Evolutionary conservation across 2,888 invertebrate genomes (phyloP).

Genomic region (Diarsia mendica): DNA sequence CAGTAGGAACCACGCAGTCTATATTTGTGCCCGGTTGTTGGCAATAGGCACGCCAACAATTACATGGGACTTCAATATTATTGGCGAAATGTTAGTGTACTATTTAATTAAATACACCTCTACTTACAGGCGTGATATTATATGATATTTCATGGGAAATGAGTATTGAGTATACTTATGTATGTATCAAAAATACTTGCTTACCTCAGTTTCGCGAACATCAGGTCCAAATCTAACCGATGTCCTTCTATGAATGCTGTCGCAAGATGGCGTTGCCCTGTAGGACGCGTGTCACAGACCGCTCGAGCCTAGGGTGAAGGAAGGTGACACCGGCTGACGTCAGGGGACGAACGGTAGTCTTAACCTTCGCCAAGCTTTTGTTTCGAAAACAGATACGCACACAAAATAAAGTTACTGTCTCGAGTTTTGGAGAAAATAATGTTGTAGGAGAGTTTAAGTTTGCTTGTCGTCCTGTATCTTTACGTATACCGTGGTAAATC

Average conservation of each 20-base stretch:
- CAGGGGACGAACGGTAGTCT: conserved; percentile 35
- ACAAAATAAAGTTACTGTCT: conserved; percentile 9
- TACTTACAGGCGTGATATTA: too few relatives aligned
- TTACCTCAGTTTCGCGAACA: not conserved
- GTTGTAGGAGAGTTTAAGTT: not conserved
- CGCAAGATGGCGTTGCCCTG: conserved; percentile 32
- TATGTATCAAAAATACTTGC: not conserved
- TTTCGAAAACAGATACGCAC: conserved; percentile 23
- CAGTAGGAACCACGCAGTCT: too few relatives aligned
- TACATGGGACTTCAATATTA: too few relatives aligned
- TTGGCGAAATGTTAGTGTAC: too few relatives aligned
- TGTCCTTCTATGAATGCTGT: conserved; percentile 9
- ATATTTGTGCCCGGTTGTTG: too few relatives aligned
- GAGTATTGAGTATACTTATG: too few relatives aligned
- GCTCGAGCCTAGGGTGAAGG: conserved; percentile 18
- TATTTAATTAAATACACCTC: too few relatives aligned
- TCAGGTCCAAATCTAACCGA: not conserved
- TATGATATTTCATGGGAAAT: too few relatives aligned
- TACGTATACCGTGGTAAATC: not conserved
- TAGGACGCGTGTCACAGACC: conserved; percentile 43
- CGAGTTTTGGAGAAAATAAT: not conserved
- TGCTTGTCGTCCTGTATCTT: not conserved
- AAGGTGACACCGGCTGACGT: conserved; percentile 52
- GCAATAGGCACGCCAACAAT: too few relatives aligned
- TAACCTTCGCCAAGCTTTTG: conserved; percentile 32